Base-by-base conservation (phyloP, 2,888 invertebrate genomes). In the Agrotis segetum region DNA sequence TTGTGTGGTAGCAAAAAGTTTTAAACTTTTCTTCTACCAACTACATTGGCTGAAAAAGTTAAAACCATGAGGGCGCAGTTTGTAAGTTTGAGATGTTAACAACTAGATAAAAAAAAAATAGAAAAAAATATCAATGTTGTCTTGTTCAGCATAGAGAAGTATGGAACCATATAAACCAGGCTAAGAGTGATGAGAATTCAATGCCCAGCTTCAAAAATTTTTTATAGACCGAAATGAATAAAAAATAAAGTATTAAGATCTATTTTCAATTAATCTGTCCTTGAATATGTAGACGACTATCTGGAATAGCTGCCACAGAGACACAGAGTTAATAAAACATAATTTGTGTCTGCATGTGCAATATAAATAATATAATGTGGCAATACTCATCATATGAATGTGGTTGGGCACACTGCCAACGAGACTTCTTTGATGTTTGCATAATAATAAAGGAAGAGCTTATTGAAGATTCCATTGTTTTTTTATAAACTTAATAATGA, bases 341-440 rank as follows among this genome's bases (percentile, higher is more conserved):
- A 70, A 70, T 70, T 68, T 65, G 71, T 73, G 55, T 79, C 52
- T 65, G 64, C 56, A 75, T 58, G 21, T 78, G 74, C 63, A 78
- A 34, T 24, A 65, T 60, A 60, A 71, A 74, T 72, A 71, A 74
- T 76, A 75, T 70, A 29, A 66, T 56, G 64, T 69, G 50, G 71
- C 62, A 74, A 67, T n/a, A 72, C 64, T 63, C 62, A 67, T 74
- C 53, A 73, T 73, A 63, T 67, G 66, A 59, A 70, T 77, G 71
- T 72, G 70, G 65, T 71, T 1, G 46, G 86, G 87, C 86, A 79
- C n/a, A 16, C 9, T 79, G 85, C 86, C 84, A 84, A 71, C 53
- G 19, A 65, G 70, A 44, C 73, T 71, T 67, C 70, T 82, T 81
- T 77, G 72, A 76, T 76, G 76, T 71, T 72, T 78, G 74, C 59